phyloP scores from a whole-genome alignment of 2,113 vertebrate species.

The Dromas ardeola region DNA sequence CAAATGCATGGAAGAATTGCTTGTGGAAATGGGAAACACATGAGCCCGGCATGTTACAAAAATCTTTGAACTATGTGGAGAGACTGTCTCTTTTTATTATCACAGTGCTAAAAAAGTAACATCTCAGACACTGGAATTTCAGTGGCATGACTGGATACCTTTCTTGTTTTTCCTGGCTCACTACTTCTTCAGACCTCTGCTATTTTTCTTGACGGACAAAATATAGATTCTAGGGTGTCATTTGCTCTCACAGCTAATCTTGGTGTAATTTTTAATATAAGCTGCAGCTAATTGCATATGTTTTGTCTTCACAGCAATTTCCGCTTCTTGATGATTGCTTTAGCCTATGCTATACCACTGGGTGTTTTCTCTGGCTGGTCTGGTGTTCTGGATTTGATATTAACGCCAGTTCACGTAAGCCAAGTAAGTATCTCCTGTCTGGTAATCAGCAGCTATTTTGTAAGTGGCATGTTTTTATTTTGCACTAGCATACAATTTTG shows the following conservation, averaged over 20 bases:
- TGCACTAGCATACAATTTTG: background rate
- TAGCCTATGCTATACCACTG: conserved; percentile 93
- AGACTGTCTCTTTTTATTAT: background rate
- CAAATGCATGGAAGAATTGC: background rate
- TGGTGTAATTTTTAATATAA: background rate
- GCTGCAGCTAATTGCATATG: background rate
- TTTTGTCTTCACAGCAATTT: conserved; percentile 82
- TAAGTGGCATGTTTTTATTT: background rate
- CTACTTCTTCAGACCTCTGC: background rate
- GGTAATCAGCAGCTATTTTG: background rate
- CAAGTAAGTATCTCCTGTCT: conserved; percentile 82
- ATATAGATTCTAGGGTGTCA: background rate
- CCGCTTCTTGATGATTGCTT: conserved; percentile 94
- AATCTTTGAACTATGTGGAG: background rate
- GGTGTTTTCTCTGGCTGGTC: conserved; percentile 95
- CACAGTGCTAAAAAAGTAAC: background rate
- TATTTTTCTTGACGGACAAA: background rate
- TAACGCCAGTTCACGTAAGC: conserved; percentile 91
- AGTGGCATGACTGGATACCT: background rate
- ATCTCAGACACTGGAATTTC: background rate
- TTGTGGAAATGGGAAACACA: background rate
- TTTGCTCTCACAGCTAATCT: background rate
- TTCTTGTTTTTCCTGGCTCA: background rate
- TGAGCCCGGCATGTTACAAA: background rate
- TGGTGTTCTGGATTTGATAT: conserved; percentile 94